Percentiles rank a stretch among this genome's conserved stretches.
Evolutionary conservation across 2,888 invertebrate species (phyloP).

Genomic region (Tetrapedia diversipes): DNA sequence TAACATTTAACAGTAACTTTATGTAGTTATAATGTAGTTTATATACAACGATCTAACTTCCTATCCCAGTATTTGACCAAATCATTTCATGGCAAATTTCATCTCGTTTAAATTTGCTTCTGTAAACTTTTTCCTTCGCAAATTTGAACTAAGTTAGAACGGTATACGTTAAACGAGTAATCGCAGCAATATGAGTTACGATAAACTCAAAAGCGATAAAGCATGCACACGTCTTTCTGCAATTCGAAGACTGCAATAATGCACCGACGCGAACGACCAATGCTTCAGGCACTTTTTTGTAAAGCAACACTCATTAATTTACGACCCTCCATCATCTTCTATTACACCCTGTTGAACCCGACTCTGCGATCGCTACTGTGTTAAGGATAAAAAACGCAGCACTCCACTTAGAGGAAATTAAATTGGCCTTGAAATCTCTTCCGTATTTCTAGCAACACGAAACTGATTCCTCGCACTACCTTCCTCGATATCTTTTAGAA

Average conservation of each 20-base stretch:
- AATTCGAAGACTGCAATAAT: background rate
- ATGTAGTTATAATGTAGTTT: no score
- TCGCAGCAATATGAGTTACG: background rate
- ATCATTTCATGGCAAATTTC: background rate
- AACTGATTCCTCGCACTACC: background rate
- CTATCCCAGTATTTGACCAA: background rate
- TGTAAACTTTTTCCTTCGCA: background rate
- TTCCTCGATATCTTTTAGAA: background rate
- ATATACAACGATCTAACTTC: no score
- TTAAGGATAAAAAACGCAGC: constrained; percentile 17
- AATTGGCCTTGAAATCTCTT: constrained; percentile 36
- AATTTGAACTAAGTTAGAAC: no score
- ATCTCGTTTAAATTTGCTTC: background rate
- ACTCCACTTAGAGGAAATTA: constrained; percentile 13
- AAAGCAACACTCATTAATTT: constrained; percentile 32
- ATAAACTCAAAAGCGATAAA: background rate
- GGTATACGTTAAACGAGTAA: background rate
- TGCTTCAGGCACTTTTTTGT: background rate
- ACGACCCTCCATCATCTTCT: constrained; percentile 25
- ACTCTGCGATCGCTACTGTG: background rate
- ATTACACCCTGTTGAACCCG: constrained; percentile 36
- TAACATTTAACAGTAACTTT: no score
- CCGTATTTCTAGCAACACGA: constrained; percentile 20
- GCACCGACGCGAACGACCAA: constrained; percentile 6
- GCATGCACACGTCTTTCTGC: background rate